Conservation (phyloP, 1,140 invertebrate species). For the Wasmannia auropunctata region DNA sequence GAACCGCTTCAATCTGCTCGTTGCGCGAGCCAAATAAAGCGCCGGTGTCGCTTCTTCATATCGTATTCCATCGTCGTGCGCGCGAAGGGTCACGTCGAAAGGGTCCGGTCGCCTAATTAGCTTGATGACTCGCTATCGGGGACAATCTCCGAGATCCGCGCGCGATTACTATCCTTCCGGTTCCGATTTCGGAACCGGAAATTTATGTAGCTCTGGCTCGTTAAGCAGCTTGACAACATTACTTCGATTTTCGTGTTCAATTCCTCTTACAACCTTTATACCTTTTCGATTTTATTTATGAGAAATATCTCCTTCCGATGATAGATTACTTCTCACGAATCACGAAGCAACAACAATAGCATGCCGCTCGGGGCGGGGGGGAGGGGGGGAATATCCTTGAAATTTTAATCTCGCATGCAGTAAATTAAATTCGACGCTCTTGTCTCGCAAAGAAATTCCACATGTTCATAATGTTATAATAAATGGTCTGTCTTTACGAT, state of each 20-base stretch:
- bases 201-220: neutral
- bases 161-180: neutral
- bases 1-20: slow-evolving; percentile 41
- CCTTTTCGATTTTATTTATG: neutral
- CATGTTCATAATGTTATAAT: neutral
- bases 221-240: neutral
- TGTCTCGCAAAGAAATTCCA: neutral
- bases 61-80: slow-evolving; percentile 47
- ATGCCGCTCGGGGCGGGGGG: no score
- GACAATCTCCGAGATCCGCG: neutral
- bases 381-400: neutral
- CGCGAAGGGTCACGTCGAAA: slow-evolving; percentile 50
- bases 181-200: slow-evolving; percentile 8
- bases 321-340: neutral
- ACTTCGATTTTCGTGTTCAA: neutral
- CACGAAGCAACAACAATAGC: neutral
- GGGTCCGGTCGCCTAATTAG: slow-evolving; percentile 62
- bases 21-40: slow-evolving; percentile 65
- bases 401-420: neutral
- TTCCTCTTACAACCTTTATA: neutral
- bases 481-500: neutral
- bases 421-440: neutral
- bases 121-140: slow-evolving; percentile 8
- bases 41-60: slow-evolving; percentile 49
- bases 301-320: neutral